These are phyloP conservation scores for Harpagoxenus sublaevis DNA, from an alignment of 2,888 invertebrate genomes.

Conservation along the genomic window DNA sequence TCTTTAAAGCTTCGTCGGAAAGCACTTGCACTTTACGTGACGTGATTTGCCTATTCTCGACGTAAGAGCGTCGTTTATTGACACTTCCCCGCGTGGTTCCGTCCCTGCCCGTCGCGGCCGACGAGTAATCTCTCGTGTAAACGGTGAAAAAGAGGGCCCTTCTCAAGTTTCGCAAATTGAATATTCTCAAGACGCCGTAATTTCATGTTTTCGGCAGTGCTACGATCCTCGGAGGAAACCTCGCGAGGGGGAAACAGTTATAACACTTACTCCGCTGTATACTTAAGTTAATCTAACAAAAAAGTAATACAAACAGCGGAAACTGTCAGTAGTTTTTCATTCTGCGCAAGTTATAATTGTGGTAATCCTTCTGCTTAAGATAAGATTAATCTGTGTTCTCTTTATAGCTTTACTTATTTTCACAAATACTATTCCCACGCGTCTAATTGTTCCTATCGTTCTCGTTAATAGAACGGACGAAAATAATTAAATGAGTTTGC, in stretches of 20 bases:
- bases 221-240: neutral
- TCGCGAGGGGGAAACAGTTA: constrained; percentile 2
- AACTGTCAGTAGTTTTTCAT: neutral
- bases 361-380: neutral
- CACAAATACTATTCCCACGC: neutral
- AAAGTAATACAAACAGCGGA: neutral
- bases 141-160: neutral
- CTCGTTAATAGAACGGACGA: neutral
- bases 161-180: constrained; percentile 32
- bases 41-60: constrained; percentile 37
- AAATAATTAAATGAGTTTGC: constrained; percentile 10
- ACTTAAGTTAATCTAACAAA: neutral
- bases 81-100: neutral
- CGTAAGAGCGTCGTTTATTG: constrained; percentile 37
- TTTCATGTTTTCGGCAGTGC: constrained; percentile 6
- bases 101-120: neutral
- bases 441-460: neutral
- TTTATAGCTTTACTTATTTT: neutral
- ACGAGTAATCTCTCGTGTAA: neutral
- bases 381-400: constrained; percentile 17
- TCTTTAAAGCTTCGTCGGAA: constrained; percentile 44
- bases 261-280: neutral
- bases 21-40: constrained; percentile 67
- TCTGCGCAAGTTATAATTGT: neutral
- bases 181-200: neutral